phyloP scores from a whole-genome alignment of 2,113 vertebrate genomes.

The Cebidichthys violaceus region DNA sequence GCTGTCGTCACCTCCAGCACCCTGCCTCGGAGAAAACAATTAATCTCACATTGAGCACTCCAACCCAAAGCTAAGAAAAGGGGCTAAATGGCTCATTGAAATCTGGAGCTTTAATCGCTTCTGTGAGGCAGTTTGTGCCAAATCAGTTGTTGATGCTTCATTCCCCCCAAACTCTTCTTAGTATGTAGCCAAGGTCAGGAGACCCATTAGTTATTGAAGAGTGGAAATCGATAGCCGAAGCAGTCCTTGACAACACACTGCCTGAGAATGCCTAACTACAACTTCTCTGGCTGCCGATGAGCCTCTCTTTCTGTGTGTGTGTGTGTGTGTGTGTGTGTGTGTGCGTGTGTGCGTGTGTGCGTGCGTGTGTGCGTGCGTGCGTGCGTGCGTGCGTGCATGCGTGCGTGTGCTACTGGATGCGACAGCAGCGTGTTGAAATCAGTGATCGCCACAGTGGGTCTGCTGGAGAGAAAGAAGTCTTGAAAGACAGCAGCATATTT shows the following conservation, averaged over 20 bases:
- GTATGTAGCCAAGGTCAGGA: constrained; percentile 74
- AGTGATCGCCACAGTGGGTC: constrained; percentile 1
- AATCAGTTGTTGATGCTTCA: constrained; percentile 73
- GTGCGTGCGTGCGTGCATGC: background rate
- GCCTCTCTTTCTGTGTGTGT: too few relatives aligned
- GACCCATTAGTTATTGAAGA: constrained; percentile 71
- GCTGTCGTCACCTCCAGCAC: constrained; percentile 9
- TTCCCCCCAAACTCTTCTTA: constrained; percentile 55
- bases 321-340: constrained; percentile 11
- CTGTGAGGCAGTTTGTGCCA: constrained; percentile 65
- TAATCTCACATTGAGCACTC: constrained; percentile 53
- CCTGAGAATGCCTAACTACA: constrained; percentile 59
- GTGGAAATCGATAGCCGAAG: constrained; percentile 76
- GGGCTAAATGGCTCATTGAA: constrained; percentile 57
- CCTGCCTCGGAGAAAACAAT: constrained; percentile 43
- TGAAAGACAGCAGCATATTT: background rate
- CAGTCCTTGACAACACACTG: constrained; percentile 58
- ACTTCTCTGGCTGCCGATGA: constrained; percentile 18
- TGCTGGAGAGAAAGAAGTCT: constrained; percentile 14
- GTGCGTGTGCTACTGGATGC: background rate
- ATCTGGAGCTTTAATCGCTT: constrained; percentile 64
- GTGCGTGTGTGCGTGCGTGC: background rate
- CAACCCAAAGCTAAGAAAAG: constrained; percentile 39
- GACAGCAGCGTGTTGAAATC: constrained; percentile 1
- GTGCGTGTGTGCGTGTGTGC: background rate